These are phyloP conservation scores for Acanthisitta chloris DNA, from an alignment of 2,113 vertebrate species.

Conservation along the genomic window DNA sequence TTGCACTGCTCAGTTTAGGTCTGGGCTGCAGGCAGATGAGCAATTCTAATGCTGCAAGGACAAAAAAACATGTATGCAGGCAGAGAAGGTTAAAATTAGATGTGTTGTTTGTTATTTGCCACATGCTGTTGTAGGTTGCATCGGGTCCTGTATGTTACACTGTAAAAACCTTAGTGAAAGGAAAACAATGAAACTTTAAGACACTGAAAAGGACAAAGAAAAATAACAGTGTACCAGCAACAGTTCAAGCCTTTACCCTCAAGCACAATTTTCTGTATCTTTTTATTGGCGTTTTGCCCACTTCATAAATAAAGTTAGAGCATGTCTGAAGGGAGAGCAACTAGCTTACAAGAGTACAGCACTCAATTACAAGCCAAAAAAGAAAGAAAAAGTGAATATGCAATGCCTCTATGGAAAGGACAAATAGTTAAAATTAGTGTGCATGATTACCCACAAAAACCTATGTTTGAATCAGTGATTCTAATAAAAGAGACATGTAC, in stretches of 20 bases:
- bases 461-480: neutral
- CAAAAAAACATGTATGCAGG: neutral
- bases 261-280: neutral
- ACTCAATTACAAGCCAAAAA: neutral
- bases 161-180: neutral
- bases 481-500: neutral
- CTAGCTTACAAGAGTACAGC: neutral
- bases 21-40: neutral
- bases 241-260: neutral
- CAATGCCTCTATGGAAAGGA: neutral
- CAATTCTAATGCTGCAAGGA: neutral
- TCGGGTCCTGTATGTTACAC: neutral
- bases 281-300: neutral
- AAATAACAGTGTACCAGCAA: neutral
- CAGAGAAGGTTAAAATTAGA: conserved; percentile 12
- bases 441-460: neutral
- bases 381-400: neutral
- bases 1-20: neutral
- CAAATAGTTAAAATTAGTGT: neutral
- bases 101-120: conserved; percentile 4
- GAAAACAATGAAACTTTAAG: neutral
- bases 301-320: neutral
- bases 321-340: neutral
- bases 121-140: neutral
- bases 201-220: neutral